Conservation (phyloP, 2,797 vertebrate species). For the Ispidina lecontei region DNA sequence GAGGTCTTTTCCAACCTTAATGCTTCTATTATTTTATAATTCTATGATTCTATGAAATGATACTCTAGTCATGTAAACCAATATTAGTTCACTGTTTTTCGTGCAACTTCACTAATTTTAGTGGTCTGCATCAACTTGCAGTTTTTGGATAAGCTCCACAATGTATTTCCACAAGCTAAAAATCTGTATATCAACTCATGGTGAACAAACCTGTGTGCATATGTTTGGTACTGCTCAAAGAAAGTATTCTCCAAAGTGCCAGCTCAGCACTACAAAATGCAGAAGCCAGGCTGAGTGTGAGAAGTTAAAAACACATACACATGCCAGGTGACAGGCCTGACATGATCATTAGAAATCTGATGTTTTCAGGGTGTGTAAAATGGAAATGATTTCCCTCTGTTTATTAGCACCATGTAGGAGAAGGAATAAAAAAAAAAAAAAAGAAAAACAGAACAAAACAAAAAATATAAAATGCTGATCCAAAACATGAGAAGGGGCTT, state of each 20-base stretch:
- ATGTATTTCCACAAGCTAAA: neutral
- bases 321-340: neutral
- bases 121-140: neutral
- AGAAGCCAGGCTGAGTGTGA: conserved; percentile 29
- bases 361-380: conserved; percentile 39
- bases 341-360: conserved; percentile 12
- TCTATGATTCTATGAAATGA: neutral
- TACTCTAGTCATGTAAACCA: neutral
- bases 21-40: no score
- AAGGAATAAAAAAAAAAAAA: neutral
- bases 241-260: neutral
- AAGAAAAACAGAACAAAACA: neutral
- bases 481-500: conserved; percentile 52
- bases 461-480: conserved; percentile 58
- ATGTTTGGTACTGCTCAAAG: neutral
- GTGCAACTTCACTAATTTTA: neutral
- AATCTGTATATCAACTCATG: neutral
- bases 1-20: no score
- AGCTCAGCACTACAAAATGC: neutral
- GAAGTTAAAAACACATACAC: neutral
- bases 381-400: conserved; percentile 32
- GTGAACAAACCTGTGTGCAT: neutral
- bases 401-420: conserved; percentile 53
- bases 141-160: neutral
- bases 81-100: neutral